Conservation (phyloP, 2,888 invertebrate species). For the Biston stratarius region DNA sequence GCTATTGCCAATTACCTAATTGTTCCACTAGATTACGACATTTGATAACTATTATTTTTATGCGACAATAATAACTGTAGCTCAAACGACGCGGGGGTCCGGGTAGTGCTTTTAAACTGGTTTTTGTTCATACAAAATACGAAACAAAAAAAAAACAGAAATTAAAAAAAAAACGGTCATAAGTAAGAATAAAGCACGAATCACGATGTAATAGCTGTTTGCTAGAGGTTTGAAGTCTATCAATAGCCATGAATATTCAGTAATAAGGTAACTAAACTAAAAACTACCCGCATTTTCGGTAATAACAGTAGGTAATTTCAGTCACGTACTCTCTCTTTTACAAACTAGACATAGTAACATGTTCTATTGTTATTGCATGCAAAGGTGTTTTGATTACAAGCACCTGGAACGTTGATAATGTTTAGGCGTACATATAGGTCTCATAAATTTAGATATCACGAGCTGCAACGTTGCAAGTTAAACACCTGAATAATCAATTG, state of each 20-base stretch:
- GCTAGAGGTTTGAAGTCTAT: no score
- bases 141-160: no score
- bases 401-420: slow-evolving; percentile 65
- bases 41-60: no score
- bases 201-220: no score
- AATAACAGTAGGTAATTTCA: slow-evolving; percentile 6
- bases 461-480: slow-evolving; percentile 60
- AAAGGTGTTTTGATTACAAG: slow-evolving; percentile 64
- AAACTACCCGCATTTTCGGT: slow-evolving; percentile 9
- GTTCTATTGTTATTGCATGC: slow-evolving; percentile 53
- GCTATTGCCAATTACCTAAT: no score
- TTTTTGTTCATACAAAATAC: no score
- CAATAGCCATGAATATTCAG: neutral
- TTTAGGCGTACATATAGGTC: slow-evolving; percentile 47
- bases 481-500: slow-evolving; percentile 44
- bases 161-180: no score
- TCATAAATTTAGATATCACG: slow-evolving; percentile 58
- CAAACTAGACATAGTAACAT: slow-evolving; percentile 51
- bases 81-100: no score
- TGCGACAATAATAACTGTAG: no score
- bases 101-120: no score
- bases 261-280: neutral
- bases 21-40: no score
- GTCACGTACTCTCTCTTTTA: slow-evolving; percentile 30
- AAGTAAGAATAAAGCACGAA: no score